Evolutionary conservation across 2,888 invertebrate genomes (phyloP).

Genomic region (Flexamia atlantica): DNA sequence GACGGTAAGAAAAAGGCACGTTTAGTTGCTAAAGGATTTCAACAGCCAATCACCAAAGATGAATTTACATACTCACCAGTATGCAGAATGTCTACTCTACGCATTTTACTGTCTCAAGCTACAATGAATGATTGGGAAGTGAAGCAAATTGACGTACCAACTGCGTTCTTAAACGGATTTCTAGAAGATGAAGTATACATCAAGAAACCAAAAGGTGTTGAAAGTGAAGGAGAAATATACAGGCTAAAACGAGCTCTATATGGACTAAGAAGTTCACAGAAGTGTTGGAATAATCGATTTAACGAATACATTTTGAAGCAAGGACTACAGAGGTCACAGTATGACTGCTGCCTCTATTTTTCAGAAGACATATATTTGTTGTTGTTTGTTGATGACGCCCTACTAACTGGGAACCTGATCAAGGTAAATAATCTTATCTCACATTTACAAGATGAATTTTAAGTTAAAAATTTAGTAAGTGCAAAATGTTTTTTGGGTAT

Average conservation of each 20-base stretch:
- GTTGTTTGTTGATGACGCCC: constrained; percentile 62
- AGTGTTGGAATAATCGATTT: constrained; percentile 62
- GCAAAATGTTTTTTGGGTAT: constrained; percentile 58
- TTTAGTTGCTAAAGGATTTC: constrained; percentile 65
- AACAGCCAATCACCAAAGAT: constrained; percentile 21
- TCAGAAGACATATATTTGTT: constrained; percentile 35
- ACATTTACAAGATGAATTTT: constrained; percentile 58
- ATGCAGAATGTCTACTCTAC: constrained; percentile 54
- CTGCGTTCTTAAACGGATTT: constrained; percentile 64
- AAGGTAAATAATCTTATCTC: constrained; percentile 52
- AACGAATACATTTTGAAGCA: constrained; percentile 51
- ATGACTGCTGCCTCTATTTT: constrained; percentile 61
- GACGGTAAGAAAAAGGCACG: constrained; percentile 64
- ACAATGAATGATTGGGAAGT: constrained; percentile 50
- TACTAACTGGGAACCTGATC: constrained; percentile 54
- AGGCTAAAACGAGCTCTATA: constrained; percentile 60
- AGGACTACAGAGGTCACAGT: constrained; percentile 55
- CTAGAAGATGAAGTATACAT: constrained; percentile 58
- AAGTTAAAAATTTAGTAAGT: constrained; percentile 57
- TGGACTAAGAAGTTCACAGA: constrained; percentile 58
- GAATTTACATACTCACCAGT: constrained; percentile 36
- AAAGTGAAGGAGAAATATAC: constrained; percentile 32
- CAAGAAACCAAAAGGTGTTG: constrained; percentile 61
- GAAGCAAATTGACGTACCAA: constrained; percentile 62
- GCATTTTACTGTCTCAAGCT: constrained; percentile 59